A percentile compares a stretch with the other conserved stretches of the same genome.
Conservation (phyloP, 92 coral and sea anemone genomes). For the Zoanthus solanderi region DNA sequence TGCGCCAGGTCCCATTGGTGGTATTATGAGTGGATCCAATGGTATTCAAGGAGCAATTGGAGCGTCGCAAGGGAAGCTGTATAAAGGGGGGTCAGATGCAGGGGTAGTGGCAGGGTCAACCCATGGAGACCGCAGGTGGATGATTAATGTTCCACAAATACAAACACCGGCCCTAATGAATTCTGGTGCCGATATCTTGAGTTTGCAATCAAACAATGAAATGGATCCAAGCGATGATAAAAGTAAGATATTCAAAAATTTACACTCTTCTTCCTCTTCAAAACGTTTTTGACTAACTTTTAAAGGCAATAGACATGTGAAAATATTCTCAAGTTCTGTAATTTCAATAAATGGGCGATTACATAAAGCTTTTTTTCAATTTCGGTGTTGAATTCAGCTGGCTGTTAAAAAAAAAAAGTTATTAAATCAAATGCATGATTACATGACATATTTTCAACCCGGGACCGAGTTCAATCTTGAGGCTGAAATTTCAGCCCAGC, state of each 20-base stretch:
- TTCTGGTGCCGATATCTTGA: background rate
- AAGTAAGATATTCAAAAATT: conserved; percentile 12
- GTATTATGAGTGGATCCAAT: conserved; percentile 11
- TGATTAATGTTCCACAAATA: background rate
- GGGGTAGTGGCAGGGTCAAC: conserved; percentile 8
- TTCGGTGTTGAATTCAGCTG: too few relatives aligned
- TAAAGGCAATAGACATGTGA: background rate
- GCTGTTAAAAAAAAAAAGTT: too few relatives aligned
- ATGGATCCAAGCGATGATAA: conserved; percentile 39
- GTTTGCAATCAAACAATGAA: background rate
- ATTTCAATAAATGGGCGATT: too few relatives aligned
- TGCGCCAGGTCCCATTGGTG: conserved; percentile 33
- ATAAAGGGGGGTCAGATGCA: background rate
- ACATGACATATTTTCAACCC: too few relatives aligned
- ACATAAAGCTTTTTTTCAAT: too few relatives aligned
- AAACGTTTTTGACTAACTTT: background rate
- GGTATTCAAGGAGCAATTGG: conserved; percentile 35
- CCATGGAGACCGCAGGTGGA: conserved; percentile 12
- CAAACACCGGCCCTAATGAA: background rate
- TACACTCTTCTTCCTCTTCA: background rate
- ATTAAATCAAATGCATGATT: too few relatives aligned
- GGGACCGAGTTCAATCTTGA: too few relatives aligned
- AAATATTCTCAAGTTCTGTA: too few relatives aligned
- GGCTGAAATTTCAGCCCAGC: too few relatives aligned
- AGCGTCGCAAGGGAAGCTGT: conserved; percentile 20